A percentile compares a stretch with the other conserved stretches of the same genome.
Evolutionary conservation across 1,140 invertebrate species (phyloP).

Genomic region (Mamestra configurata): DNA sequence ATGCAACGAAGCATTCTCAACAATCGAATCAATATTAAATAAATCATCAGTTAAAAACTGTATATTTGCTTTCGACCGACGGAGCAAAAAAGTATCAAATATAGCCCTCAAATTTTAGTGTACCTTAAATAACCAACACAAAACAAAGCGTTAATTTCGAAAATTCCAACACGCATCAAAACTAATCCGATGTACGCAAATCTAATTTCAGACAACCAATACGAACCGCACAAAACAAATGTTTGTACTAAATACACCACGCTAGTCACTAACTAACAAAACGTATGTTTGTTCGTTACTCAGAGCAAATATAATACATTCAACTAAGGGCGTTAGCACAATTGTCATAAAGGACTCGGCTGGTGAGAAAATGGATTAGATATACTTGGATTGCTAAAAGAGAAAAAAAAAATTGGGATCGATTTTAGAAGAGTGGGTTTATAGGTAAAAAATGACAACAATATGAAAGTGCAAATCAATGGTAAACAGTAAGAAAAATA

Average conservation of each 20-base stretch:
- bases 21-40: too few relatives aligned
- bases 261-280: slow-evolving; percentile 40
- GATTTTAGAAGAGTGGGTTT: not conserved
- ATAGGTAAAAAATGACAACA: too few relatives aligned
- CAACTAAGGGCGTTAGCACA: not conserved
- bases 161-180: not conserved
- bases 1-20: too few relatives aligned
- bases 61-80: too few relatives aligned
- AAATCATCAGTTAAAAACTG: too few relatives aligned
- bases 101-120: too few relatives aligned
- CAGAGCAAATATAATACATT: slow-evolving; percentile 33
- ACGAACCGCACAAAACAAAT: slow-evolving; percentile 14
- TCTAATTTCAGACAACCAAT: slow-evolving; percentile 24
- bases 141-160: not conserved
- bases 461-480: too few relatives aligned
- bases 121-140: too few relatives aligned
- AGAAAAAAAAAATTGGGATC: not conserved
- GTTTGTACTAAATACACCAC: slow-evolving; percentile 15
- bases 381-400: not conserved
- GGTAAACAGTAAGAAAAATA: too few relatives aligned
- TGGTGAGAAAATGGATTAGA: not conserved
- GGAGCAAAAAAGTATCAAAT: too few relatives aligned
- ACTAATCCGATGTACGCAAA: slow-evolving; percentile 30
- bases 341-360: not conserved
- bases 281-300: slow-evolving; percentile 37